Conservation (phyloP, 2,888 invertebrate genomes). For the Coelogynopora nodosa region DNA sequence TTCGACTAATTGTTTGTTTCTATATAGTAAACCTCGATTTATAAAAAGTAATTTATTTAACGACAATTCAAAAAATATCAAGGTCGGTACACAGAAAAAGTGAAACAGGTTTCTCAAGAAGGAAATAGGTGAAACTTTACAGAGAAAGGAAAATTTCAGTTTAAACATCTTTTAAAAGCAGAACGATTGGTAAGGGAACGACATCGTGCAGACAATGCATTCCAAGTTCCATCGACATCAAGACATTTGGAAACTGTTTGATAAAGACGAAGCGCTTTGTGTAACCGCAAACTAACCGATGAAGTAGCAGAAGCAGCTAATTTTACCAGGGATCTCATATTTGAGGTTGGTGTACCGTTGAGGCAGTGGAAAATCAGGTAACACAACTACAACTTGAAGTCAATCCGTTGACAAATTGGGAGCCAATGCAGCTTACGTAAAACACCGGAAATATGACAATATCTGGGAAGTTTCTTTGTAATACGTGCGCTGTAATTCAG, state of each 20-base stretch:
- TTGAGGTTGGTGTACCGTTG: neutral
- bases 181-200: neutral
- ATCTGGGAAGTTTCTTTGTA: neutral
- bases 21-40: too few species aligned
- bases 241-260: neutral
- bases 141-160: neutral
- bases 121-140: neutral
- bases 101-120: neutral
- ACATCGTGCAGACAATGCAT: neutral
- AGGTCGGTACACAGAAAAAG: neutral
- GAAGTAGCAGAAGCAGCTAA: neutral
- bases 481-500: neutral
- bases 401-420: neutral
- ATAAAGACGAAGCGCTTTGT: neutral
- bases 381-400: neutral
- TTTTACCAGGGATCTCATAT: neutral
- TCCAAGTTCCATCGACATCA: neutral
- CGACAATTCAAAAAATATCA: neutral
- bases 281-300: neutral
- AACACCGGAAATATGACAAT: too few species aligned
- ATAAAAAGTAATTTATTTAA: too few species aligned
- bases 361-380: neutral
- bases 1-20: too few species aligned
- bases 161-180: neutral
- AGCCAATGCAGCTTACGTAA: too few species aligned